A percentile compares a stretch with the other conserved stretches of the same genome.
Conservation (phyloP, 2,797 vertebrate genomes). For the Neosilurus mollespiculum region DNA sequence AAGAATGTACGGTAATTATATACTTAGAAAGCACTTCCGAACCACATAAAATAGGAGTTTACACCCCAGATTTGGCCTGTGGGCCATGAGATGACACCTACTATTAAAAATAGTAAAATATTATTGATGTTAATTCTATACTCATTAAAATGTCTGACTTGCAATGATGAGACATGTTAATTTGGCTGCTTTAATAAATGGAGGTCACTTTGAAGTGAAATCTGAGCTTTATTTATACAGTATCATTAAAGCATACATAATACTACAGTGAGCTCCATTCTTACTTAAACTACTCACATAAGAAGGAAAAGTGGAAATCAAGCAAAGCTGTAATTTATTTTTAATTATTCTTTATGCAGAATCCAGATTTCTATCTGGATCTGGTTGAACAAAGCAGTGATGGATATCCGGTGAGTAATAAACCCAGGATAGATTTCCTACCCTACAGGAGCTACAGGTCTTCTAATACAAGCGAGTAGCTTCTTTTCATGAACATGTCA, state of each 20-base stretch:
- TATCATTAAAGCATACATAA: neutral
- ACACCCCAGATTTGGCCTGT: too few relatives aligned
- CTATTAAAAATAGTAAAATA: neutral
- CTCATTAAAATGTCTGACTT: neutral
- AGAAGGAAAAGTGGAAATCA: neutral
- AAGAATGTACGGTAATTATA: too few relatives aligned
- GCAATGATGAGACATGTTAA: neutral
- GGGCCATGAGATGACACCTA: too few relatives aligned
- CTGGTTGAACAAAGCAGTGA: too few relatives aligned
- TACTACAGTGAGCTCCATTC: neutral
- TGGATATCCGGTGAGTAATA: too few relatives aligned
- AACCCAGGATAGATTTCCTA: too few relatives aligned
- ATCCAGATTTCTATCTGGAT: neutral
- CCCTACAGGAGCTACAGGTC: neutral
- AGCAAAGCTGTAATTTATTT: neutral
- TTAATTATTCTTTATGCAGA: neutral
- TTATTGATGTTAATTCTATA: neutral
- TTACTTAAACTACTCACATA: neutral
- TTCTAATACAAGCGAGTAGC: neutral
- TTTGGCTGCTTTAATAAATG: neutral
- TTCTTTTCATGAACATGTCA: neutral
- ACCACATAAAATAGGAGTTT: too few relatives aligned
- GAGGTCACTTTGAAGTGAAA: neutral
- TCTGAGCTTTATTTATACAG: constrained; percentile 11
- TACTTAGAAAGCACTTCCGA: too few relatives aligned